Conservation (phyloP, 53 echinoderm and acorn worm genomes). For the Actinopyga echinites region DNA sequence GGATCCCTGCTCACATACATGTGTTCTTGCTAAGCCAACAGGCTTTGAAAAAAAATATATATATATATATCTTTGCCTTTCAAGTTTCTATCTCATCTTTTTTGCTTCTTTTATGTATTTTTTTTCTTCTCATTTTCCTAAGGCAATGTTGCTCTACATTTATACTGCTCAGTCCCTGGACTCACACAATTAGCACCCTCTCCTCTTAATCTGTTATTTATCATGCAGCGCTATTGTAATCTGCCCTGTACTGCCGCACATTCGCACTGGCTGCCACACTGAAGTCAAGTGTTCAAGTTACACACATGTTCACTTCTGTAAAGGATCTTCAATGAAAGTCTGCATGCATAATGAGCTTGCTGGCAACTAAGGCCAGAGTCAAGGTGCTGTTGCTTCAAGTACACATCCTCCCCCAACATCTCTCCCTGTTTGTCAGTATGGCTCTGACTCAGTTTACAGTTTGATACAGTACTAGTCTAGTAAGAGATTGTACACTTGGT, state of each 20-base stretch:
- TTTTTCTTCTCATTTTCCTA: too few species aligned
- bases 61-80: too few species aligned
- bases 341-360: constrained; percentile 88
- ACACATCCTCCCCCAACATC: constrained; percentile 55
- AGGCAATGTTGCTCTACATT: too few species aligned
- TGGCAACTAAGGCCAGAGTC: constrained; percentile 76
- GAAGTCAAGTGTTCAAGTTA: constrained; percentile 18
- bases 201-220: constrained; percentile 26
- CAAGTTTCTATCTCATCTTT: too few species aligned
- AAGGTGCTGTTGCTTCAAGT: constrained; percentile 65
- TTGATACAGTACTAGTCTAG: too few species aligned
- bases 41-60: too few species aligned
- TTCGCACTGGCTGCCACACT: constrained; percentile 27
- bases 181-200: constrained; percentile 38
- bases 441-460: too few species aligned
- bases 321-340: constrained; percentile 51
- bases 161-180: not conserved
- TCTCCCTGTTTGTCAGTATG: too few species aligned
- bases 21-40: too few species aligned
- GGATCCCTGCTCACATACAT: too few species aligned
- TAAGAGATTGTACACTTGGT: too few species aligned
- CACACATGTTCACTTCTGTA: constrained; percentile 25
- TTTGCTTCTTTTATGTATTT: too few species aligned
- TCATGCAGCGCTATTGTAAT: constrained; percentile 24
- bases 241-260: constrained; percentile 9